Base-by-base conservation (phyloP, 2,888 invertebrate species). In the Meiosimyza platycephala region DNA sequence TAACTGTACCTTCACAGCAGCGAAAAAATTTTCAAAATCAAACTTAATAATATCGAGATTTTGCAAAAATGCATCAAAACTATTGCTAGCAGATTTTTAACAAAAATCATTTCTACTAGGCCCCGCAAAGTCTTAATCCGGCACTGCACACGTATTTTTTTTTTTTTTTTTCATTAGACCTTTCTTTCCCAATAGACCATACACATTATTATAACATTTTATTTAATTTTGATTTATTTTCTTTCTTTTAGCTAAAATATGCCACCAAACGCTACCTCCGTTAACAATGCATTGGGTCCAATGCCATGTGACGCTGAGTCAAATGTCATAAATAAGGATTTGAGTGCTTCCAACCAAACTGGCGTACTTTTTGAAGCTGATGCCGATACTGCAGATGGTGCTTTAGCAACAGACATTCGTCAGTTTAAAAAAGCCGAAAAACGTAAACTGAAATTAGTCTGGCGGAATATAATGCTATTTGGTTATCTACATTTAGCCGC, bases 391-490 rank as follows among this genome's bases (percentile, higher is more conserved):
- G 74, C 87, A 2, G 91, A 91, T 81, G 87, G 90, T 11, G 91
- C 90, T 0, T 82, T 91, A 48, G 89, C 83, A 48, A 88, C 88
- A 77, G 90, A 91, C 77, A 89, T 90, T 1, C 87, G 88, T 0
- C 83, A 86, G 47, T 82, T 89, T 18, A 91, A 90, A 73, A 80
- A 81, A 51, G 91, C 92, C 0, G 90, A 92, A 77, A 88, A 89
- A 66, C 86, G 89, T 47, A 90, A 90, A 74, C 83, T 89, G 69
- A 86, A 90, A 81, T 85, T 92, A 69, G 95, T 96, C 1, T 96
- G 95, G 95, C 90, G 93, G 75, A 96, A 95, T 83, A 93, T 95
- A 62, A 85, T 92, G 5, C 88, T 93, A 0, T 95, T 95, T 83
- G 88, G 88, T 3, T 93, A 92, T 81, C 89, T 95, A 73, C 95